A percentile compares a stretch with the other conserved stretches of the same genome.
Evolutionary conservation across 2,797 vertebrate genomes (phyloP).

Genomic region (Xenentodon cancila): DNA sequence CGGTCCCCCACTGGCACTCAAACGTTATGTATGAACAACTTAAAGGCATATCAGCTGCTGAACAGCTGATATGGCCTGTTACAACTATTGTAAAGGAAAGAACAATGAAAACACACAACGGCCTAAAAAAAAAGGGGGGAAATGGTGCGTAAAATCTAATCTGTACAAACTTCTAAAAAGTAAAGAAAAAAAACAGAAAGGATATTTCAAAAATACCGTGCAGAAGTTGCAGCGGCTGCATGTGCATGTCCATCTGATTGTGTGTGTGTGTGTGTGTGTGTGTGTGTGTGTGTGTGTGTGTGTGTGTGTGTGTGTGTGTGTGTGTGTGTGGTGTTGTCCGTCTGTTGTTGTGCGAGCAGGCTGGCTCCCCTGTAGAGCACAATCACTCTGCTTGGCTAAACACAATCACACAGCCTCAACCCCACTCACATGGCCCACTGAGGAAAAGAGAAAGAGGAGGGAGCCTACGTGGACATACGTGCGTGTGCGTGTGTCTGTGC

Average conservation of each 20-base stretch:
- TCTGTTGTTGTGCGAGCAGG: slow-evolving; percentile 69
- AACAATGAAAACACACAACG: too few species aligned
- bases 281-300: too few species aligned
- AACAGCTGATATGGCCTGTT: too few species aligned
- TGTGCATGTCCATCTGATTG: not conserved
- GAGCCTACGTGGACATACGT: slow-evolving; percentile 17
- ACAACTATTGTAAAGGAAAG: too few species aligned
- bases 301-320: not conserved
- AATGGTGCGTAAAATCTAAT: too few species aligned
- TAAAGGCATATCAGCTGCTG: too few species aligned
- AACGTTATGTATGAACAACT: too few species aligned
- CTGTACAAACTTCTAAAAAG: too few species aligned
- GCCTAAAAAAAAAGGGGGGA: too few species aligned
- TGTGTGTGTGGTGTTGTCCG: slow-evolving; percentile 55
- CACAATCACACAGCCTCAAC: slow-evolving; percentile 78
- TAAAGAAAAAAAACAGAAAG: slow-evolving; percentile 21
- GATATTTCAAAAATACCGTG: slow-evolving; percentile 25
- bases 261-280: too few species aligned
- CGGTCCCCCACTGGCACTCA: too few species aligned
- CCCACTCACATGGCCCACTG: slow-evolving; percentile 61
- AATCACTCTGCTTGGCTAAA: slow-evolving; percentile 77
- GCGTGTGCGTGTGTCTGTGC: slow-evolving; percentile 19
- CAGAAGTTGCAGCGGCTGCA: slow-evolving; percentile 30
- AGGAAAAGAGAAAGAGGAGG: slow-evolving; percentile 23
- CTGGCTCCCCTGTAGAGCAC: slow-evolving; percentile 77